Percentiles rank a stretch among this genome's conserved stretches.
Evolutionary conservation across 2,888 invertebrate species (phyloP).

Genomic region (Macrophya annulata): DNA sequence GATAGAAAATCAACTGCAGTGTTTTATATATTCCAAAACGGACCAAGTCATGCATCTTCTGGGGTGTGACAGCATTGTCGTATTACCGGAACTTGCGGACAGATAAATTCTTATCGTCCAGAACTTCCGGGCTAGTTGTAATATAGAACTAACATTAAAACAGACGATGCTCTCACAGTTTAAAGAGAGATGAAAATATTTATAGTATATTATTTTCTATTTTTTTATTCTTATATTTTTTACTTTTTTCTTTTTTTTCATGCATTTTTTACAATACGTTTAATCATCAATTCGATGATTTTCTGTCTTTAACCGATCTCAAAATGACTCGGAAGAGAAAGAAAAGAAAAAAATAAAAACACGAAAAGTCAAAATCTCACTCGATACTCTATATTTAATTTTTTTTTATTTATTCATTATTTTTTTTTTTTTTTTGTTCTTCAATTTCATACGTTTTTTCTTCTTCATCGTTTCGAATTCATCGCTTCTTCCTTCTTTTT

Average conservation of each 20-base stretch:
- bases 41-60: slow-evolving; percentile 43
- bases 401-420: background rate
- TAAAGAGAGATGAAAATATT: background rate
- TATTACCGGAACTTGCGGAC: slow-evolving; percentile 51
- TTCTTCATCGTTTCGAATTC: background rate
- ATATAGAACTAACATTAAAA: background rate
- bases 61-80: slow-evolving; percentile 24
- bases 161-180: slow-evolving; percentile 31
- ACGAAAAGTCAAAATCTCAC: background rate
- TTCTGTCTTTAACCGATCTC: slow-evolving; percentile 18
- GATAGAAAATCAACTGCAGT: slow-evolving; percentile 16
- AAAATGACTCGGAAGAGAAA: background rate
- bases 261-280: background rate
- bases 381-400: background rate
- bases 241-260: background rate
- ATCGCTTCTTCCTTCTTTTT: background rate
- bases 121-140: slow-evolving; percentile 44
- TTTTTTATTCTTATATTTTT: slow-evolving; percentile 26
- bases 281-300: slow-evolving; percentile 1
- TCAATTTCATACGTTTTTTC: background rate
- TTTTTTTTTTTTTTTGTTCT: background rate
- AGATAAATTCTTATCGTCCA: slow-evolving; percentile 48
- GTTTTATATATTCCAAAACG: background rate
- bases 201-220: background rate
- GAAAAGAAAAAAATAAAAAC: background rate